A percentile compares a stretch with the other conserved stretches of the same genome.
Evolutionary conservation across 1,140 invertebrate species (phyloP).

Genomic region (Adelges cooleyi): DNA sequence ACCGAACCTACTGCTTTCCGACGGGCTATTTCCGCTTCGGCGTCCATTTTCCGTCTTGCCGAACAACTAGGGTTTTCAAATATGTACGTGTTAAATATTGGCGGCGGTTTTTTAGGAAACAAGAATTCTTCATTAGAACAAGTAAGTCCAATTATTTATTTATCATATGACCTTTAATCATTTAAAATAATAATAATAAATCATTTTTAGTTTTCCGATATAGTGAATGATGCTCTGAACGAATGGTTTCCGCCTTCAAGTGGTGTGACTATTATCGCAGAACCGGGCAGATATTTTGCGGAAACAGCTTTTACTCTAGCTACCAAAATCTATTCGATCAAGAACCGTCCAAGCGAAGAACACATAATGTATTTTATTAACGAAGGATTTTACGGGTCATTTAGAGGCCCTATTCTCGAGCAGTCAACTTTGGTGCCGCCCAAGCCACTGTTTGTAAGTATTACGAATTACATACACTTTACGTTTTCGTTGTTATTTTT

Average conservation of each 20-base stretch:
- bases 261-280: conserved; percentile 74
- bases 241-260: conserved; percentile 59
- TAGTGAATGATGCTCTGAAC: conserved; percentile 64
- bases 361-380: conserved; percentile 93
- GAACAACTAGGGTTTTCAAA: conserved; percentile 49
- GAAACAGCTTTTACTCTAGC: conserved; percentile 83
- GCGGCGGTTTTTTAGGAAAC: conserved; percentile 74
- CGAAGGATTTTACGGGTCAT: conserved; percentile 97
- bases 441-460: conserved; percentile 50
- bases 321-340: conserved; percentile 67
- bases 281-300: conserved; percentile 88
- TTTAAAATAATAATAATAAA: neutral
- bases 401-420: conserved; percentile 88
- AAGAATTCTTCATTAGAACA: conserved; percentile 51
- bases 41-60: conserved; percentile 58
- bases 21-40: conserved; percentile 57
- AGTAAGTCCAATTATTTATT: conserved; percentile 37
- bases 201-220: conserved; percentile 53
- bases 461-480: no score
- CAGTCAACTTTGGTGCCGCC: conserved; percentile 62
- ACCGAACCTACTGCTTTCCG: conserved; percentile 59
- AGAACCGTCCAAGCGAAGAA: conserved; percentile 40
- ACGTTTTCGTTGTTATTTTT: no score
- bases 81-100: conserved; percentile 66
- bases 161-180: neutral